Evolutionary conservation across 2,888 invertebrate genomes (phyloP).

Genomic region (Tetrapedia diversipes): DNA sequence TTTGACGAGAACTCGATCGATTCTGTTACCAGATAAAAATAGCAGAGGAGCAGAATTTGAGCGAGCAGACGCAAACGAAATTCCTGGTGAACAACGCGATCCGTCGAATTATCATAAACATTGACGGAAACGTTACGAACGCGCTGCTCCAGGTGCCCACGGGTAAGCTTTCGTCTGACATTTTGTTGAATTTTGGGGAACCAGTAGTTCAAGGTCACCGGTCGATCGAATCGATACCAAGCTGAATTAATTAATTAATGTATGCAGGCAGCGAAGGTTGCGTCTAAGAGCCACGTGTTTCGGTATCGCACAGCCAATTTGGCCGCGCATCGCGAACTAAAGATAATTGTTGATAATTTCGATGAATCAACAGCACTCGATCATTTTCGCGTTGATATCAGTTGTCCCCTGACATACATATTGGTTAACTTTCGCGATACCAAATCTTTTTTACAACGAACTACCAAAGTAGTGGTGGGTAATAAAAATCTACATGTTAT

Average conservation of each 20-base stretch:
- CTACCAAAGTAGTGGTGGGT: no score
- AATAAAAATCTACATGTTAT: no score
- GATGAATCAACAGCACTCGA: conserved; percentile 30
- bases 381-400: conserved; percentile 14
- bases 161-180: conserved; percentile 56
- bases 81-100: conserved; percentile 33
- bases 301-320: background rate
- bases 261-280: conserved; percentile 6
- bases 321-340: conserved; percentile 33
- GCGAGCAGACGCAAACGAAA: conserved; percentile 27
- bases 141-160: conserved; percentile 62
- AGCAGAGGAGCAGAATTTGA: conserved; percentile 28
- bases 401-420: conserved; percentile 9
- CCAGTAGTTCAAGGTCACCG: background rate
- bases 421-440: conserved; percentile 7
- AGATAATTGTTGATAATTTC: conserved; percentile 53
- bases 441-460: no score
- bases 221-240: background rate
- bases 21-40: conserved; percentile 26
- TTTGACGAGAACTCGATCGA: background rate
- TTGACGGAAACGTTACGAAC: conserved; percentile 54
- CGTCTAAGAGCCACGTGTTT: conserved; percentile 19
- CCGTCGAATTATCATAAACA: conserved; percentile 39
- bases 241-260: background rate
- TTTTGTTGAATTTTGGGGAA: background rate